phyloP scores from a whole-genome alignment of 2,888 invertebrate genomes.

The Azorinus chamasolen region DNA sequence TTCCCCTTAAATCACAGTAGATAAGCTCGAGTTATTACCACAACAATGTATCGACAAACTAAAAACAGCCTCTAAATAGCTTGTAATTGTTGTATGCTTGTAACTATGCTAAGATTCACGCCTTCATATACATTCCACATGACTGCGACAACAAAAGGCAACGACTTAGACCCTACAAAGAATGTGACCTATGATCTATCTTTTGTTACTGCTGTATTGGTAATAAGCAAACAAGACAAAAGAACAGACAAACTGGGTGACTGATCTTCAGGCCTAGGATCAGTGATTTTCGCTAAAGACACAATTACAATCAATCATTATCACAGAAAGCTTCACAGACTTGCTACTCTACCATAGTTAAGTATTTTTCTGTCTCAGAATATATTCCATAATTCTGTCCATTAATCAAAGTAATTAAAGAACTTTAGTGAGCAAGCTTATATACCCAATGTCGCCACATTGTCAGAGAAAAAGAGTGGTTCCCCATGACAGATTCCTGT shows the following conservation, averaged over 20 bases:
- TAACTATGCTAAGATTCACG: slow-evolving; percentile 35
- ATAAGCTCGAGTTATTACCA: slow-evolving; percentile 24
- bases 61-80: slow-evolving; percentile 35
- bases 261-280: neutral
- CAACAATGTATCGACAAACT: slow-evolving; percentile 15
- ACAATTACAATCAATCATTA: too few relatives aligned
- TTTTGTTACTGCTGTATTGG: slow-evolving; percentile 1
- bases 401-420: too few relatives aligned
- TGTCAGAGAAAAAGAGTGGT: too few relatives aligned
- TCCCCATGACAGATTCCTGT: too few relatives aligned
- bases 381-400: too few relatives aligned
- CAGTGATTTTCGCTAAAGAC: too few relatives aligned
- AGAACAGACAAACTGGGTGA: slow-evolving; percentile 9
- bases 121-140: slow-evolving; percentile 21
- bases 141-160: slow-evolving; percentile 10
- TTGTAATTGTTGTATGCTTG: slow-evolving; percentile 29
- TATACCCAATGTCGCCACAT: too few relatives aligned
- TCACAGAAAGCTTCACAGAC: too few relatives aligned
- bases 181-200: slow-evolving; percentile 36
- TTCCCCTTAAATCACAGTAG: neutral
- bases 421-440: too few relatives aligned
- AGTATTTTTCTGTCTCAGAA: too few relatives aligned
- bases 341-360: too few relatives aligned
- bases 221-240: slow-evolving; percentile 13
- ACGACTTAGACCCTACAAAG: slow-evolving; percentile 10